Base-by-base conservation (phyloP, 1,140 invertebrate species). In the Camponotus pennsylvanicus region DNA sequence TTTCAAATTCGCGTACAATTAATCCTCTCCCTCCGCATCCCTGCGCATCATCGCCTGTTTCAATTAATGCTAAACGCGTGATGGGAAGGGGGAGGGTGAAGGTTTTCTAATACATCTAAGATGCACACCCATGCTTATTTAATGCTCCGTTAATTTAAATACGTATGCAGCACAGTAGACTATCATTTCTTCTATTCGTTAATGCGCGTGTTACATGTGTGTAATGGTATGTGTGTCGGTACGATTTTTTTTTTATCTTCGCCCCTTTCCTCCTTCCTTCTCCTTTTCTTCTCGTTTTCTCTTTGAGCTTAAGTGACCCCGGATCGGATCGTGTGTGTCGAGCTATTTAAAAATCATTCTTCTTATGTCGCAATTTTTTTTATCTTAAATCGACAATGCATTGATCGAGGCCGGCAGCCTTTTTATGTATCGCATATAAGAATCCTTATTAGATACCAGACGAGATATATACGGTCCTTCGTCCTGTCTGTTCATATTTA, bases 111-210 rank as follows among this genome's bases (percentile, higher is more conserved):
- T 86, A 92, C 88, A 89, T 91, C 88, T 92, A 92, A 86, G 85
- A 91, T 92, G 92, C 86, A 93, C 92, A 92, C 86, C 86, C 90
- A 92, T 92, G 88, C 89, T 93, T 92, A 92, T 86, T 86, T 91
- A 92, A 92, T 92, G 87, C 88, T 89, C 90, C 76, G 89, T 90
- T 91, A 89, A 89, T 84, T 91, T 86, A 91, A 92, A 89, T 90
- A 84, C 64, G 83, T 92, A 90, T 91, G 91, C 87, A 83, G 89
- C 88, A 92, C 83, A 89, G 84, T 90, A 92, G 87, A 90, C 90
- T 92, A 92, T 92, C 86, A 64, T 86, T 87, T 84, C 77, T 76
- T 77, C 79, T 86, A 90, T 86, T 86, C 88, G 69, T 90, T 91
- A 83, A 92, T 86, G 91, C 88, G 78, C 18, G 67, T 90, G 82